Base-by-base conservation (phyloP, 1,140 invertebrate genomes). In the Spodoptera frugiperda region DNA sequence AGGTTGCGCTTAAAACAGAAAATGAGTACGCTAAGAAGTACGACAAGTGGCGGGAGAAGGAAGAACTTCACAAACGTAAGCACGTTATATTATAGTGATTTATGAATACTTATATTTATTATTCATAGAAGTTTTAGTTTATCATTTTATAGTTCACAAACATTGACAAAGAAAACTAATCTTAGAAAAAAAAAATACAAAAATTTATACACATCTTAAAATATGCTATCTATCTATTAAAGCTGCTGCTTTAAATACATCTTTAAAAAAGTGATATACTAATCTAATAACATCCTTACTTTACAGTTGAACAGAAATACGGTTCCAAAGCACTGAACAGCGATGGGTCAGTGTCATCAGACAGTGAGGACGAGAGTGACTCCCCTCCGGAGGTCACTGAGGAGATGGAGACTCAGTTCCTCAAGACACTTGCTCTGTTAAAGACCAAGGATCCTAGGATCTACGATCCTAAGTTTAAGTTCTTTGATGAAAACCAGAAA, bases 371-470 rank as follows among this genome's bases (percentile, higher is more conserved):
- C 82, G 91, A 93, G 17, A 88, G 86, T 79, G 89, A 93, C 70
- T 89, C 87, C 39, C 85, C 88, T 5, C 85, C 83, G 4, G 92
- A 93, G 78, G 84, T 91, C 0, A 84, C 87, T 0, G 91, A 93
- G 79, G 95, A 96, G 80, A 94, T 98, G 51, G 98, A 99, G 86
- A 96, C 97, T 85, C 96, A 97, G 67, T 99, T 99, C 91, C 96
- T 98, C 5, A 97, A 97, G 94, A 97, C 98, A 0, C 91, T 99
- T 0, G 95, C 98, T 1, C 96, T 95, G 74, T 90, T 99, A 6
- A 99, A 99, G 89, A 97, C 96, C 39, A 98, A 97, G 91, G 97
- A 99, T 95, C 97, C 98, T 0, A 95, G 95, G 82, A 98, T 99
- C 80, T 99, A 99, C 94, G 95, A 99, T 84, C 95, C 96, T 67